These are phyloP conservation scores for Salvator merianae DNA, from an alignment of 2,113 vertebrate genomes.

Conservation along the genomic window DNA sequence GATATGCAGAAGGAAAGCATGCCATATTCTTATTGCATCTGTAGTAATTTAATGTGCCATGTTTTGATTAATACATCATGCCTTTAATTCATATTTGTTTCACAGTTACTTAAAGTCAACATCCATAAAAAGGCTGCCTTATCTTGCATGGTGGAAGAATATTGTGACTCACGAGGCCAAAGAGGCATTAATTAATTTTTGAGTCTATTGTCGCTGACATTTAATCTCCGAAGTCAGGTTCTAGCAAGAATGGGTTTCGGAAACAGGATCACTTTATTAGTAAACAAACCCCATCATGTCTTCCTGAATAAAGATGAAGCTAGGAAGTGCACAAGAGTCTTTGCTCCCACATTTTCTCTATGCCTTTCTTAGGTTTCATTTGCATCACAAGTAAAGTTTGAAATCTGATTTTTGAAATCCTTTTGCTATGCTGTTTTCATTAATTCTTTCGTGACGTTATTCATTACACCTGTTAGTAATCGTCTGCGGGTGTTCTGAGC, in stretches of 20 bases:
- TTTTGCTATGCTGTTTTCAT: background rate
- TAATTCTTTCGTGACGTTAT: background rate
- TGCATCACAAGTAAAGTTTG: constrained; percentile 16
- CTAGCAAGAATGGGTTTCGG: constrained; percentile 44
- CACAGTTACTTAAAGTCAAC: constrained; percentile 25
- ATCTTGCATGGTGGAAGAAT: constrained; percentile 37
- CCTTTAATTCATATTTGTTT: constrained; percentile 36
- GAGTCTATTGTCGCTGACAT: constrained; percentile 43
- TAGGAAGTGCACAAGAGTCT: background rate
- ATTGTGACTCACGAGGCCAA: constrained; percentile 10
- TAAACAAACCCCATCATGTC: background rate
- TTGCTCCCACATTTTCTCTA: background rate
- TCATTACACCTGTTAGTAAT: background rate
- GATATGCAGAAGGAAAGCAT: constrained; percentile 31
- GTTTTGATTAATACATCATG: constrained; percentile 45
- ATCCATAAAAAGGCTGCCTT: constrained; percentile 24
- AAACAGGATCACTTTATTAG: constrained; percentile 27
- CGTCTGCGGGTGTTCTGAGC: background rate
- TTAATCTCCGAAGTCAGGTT: constrained; percentile 37
- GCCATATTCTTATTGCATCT: constrained; percentile 30
- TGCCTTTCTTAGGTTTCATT: background rate
- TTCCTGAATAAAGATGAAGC: constrained; percentile 12
- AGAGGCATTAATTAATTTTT: constrained; percentile 48
- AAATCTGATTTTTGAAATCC: background rate
- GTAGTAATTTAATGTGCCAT: constrained; percentile 14